A percentile compares a stretch with the other conserved stretches of the same genome.
phyloP scores from a whole-genome alignment of 2,797 vertebrate species.

The Scomberomorus guttatus region DNA sequence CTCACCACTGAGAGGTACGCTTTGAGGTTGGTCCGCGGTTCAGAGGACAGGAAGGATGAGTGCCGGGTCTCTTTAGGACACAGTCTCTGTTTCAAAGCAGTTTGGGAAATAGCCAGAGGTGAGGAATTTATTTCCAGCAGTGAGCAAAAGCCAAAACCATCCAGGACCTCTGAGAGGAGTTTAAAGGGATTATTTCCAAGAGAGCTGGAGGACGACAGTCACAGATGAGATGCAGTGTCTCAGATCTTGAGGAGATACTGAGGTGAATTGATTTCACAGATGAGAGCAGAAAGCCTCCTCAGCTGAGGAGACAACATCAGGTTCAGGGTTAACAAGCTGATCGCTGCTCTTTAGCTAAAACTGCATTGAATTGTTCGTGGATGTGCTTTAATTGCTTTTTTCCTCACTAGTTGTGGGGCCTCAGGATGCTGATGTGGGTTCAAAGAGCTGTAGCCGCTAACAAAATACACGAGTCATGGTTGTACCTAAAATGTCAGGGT shows the following conservation, averaged over 20 bases:
- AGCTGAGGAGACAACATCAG: slow-evolving; percentile 33
- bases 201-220: slow-evolving; percentile 63
- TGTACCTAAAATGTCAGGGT: neutral
- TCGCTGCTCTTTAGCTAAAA: slow-evolving; percentile 17
- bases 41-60: slow-evolving; percentile 60
- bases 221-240: slow-evolving; percentile 39
- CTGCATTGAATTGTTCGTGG: slow-evolving; percentile 7
- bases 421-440: neutral
- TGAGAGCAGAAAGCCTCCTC: slow-evolving; percentile 30
- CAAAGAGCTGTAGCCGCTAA: neutral
- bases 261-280: slow-evolving; percentile 49
- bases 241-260: slow-evolving; percentile 57
- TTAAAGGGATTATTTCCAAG: slow-evolving; percentile 72
- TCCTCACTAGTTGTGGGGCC: neutral
- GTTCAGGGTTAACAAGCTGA: slow-evolving; percentile 46
- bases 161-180: slow-evolving; percentile 52
- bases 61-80: slow-evolving; percentile 63
- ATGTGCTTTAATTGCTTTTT: slow-evolving; percentile 1
- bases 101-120: slow-evolving; percentile 73
- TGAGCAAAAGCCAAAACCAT: slow-evolving; percentile 50
- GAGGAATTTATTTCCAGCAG: slow-evolving; percentile 69
- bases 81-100: slow-evolving; percentile 60
- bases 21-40: no score
- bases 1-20: slow-evolving; percentile 46
- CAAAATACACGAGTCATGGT: neutral